Percentiles rank a stretch among this genome's conserved stretches.
Evolutionary conservation across 2,888 invertebrate species (phyloP).

Genomic region (Rhagium mordax): DNA sequence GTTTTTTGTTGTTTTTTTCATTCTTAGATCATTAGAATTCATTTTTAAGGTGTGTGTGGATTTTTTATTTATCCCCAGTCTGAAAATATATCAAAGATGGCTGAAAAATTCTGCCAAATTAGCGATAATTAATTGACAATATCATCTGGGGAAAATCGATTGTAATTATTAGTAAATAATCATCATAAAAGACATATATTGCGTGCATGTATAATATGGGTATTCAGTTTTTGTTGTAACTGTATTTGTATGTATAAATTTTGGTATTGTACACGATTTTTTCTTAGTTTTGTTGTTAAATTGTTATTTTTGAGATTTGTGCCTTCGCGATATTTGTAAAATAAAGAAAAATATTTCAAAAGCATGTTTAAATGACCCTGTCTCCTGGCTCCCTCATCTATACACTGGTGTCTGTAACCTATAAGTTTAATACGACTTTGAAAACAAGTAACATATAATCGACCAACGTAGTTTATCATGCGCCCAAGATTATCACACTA

Average conservation of each 20-base stretch:
- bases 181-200: slow-evolving; percentile 36
- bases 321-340: slow-evolving; percentile 67
- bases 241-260: slow-evolving; percentile 54
- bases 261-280: slow-evolving; percentile 54
- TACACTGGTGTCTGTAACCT: too few relatives aligned
- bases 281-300: slow-evolving; percentile 60
- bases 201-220: slow-evolving; percentile 45
- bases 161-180: slow-evolving; percentile 29
- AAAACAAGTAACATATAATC: too few relatives aligned
- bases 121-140: slow-evolving; percentile 29
- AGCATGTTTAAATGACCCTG: not conserved
- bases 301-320: slow-evolving; percentile 68
- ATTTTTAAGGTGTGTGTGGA: slow-evolving; percentile 37
- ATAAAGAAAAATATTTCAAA: slow-evolving; percentile 55
- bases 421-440: too few relatives aligned
- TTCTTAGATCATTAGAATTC: slow-evolving; percentile 29
- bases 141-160: slow-evolving; percentile 22
- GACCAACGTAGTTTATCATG: too few relatives aligned
- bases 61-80: slow-evolving; percentile 28
- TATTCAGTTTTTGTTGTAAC: slow-evolving; percentile 53
- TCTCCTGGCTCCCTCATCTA: not conserved
- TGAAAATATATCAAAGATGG: slow-evolving; percentile 43
- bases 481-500: too few relatives aligned
- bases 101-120: slow-evolving; percentile 37
- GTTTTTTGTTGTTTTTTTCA: slow-evolving; percentile 24